Evolutionary conservation across 2,797 vertebrate species (phyloP), one percentile per base, ranked within the genome.

Genomic region (Falco berigora): DNA sequence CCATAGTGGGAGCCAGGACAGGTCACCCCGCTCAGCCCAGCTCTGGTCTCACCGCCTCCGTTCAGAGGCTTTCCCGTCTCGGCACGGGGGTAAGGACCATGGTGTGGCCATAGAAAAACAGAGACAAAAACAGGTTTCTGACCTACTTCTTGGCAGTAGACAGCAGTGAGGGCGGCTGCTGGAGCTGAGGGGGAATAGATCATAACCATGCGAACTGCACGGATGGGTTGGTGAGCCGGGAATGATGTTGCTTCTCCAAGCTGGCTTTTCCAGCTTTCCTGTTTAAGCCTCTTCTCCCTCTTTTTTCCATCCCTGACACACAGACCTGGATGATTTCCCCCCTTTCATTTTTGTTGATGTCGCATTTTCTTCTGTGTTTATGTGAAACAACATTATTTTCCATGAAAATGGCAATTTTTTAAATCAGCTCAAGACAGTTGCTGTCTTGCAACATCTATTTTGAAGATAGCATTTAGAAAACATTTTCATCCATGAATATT

Each of bases 371-470:
- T 92, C 94, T 90, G 52, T 86, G 79, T 97, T 97, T 97, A 93
- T 90, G 81, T 85, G 91, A 96, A 94, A 93, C 95, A 96, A 91
- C 27, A 87, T 95, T 88, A 67, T 95, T 97, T 97, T 84, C 81
- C 63, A 52, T 92, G 83, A 71, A 44, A 44, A 44, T 19, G 44
- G 44, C 44, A 44, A 44, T 44, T 94, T 89, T 80, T 91, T 49
- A 91, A 92, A 89, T 71, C 81, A 79, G 85, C 76, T 95, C 72
- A 56, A 88, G 73, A 91, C 55, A 88, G 80, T 67, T 87, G 44
- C 53, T 95, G 71, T 85, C 91, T 95, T 14, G 2, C 63, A 62
- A 92, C 77, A 88, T 94, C 94, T 97, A 89, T 97, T 97, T 95
- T 96, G 92, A 94, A 97, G 97, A 77, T 19, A 74, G 62, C 49